A percentile compares a stretch with the other conserved stretches of the same genome.
Evolutionary conservation across 35 echinoderm and acorn worm genomes (phyloP).

Genomic region (Hemicentrotus pulcherrimus): DNA sequence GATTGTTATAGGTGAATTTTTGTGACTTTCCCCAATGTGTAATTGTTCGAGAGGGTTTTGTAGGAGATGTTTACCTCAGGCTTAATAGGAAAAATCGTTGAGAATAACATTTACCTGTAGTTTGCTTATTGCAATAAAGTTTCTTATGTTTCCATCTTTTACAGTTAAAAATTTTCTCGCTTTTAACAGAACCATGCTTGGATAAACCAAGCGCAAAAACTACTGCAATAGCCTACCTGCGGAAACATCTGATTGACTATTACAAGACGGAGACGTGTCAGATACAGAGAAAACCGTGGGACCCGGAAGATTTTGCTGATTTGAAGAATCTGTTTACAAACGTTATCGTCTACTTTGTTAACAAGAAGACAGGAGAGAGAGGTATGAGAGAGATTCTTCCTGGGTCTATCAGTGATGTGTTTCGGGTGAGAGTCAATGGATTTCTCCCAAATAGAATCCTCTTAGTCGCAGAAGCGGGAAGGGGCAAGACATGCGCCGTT

Average conservation of each 20-base stretch:
- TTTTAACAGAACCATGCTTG: neutral
- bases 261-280: conserved; percentile 29
- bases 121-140: no score
- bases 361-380: neutral
- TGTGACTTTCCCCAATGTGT: no score
- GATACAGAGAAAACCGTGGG: conserved; percentile 44
- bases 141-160: no score
- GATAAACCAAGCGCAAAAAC: neutral
- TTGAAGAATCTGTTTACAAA: conserved; percentile 29
- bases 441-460: neutral
- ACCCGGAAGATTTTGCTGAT: conserved; percentile 40
- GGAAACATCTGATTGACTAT: neutral
- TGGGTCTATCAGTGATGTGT: conserved; percentile 9
- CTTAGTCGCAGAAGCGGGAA: neutral
- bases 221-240: neutral
- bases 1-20: no score
- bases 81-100: no score
- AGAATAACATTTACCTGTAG: no score
- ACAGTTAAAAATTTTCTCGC: neutral
- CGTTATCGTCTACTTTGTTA: neutral
- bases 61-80: no score
- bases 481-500: conserved; percentile 22
- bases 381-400: neutral
- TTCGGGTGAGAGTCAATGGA: neutral
- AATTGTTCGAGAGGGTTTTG: no score